Evolutionary conservation across 2,113 vertebrate genomes (phyloP), one percentile per base, ranked within the genome.

Genomic region (Triplophysa rosa): DNA sequence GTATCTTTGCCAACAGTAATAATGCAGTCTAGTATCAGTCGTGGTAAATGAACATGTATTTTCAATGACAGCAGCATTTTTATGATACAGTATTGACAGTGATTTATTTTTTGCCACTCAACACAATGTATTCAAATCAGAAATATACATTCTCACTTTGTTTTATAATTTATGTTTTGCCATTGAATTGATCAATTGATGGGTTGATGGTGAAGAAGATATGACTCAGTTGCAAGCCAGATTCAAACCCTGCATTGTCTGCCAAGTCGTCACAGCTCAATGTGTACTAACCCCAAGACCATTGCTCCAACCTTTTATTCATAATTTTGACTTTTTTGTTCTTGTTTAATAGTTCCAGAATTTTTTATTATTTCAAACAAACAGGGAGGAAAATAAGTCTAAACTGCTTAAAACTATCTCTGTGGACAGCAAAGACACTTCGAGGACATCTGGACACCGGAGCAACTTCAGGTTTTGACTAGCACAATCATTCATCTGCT

Each of bases 381-480:
- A 49, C 14, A 54, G 9, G 1, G 0, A 56, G 11, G 2, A 40
- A 11, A 56, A 8, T 0, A 66, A 56, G 68, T 54, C 12, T 42
- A 26, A 72, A 49, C 47, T 11, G 8, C 56, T 52, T 37, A 23
- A 26, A 33, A 7, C 40, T 58, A 21, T 66, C n/a, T 45, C 45
- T 70, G 58, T 56, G 23, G 59, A 58, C 63, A 63, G 12, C 40
- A 62, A 69, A 78, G 68, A 86, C 21, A 29, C 21, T 40, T 61
- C 82, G 81, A 87, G 86, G 89, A 85, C 89, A 88, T 24, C 49
- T 67, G 63, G 66, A 86, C 79, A 88, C 80, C 58, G 78, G 80
- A 72, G 45, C 79, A 80, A 33, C 67, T 52, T 6, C 1, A 21
- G 54, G 11, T 71, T 58, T 29, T 56, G 2, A 54, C 9, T 56